A percentile compares a stretch with the other conserved stretches of the same genome.
Conservation (phyloP, 64 coral and sea anemone species). For the Montipora foliosa region DNA sequence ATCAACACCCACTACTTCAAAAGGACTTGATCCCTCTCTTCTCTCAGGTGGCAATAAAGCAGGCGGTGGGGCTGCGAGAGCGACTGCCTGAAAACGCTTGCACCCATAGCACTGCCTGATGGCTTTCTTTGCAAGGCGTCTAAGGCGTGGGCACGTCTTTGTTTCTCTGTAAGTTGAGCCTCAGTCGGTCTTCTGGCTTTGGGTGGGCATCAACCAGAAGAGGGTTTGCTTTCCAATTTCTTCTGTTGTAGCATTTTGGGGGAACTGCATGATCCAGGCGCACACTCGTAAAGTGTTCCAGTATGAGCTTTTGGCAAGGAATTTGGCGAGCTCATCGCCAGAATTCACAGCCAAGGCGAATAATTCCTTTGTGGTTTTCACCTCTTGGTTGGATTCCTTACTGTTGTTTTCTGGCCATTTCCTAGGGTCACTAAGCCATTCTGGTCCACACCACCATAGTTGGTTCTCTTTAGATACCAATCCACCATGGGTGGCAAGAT, state of each 20-base stretch:
- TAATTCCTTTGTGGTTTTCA: slow-evolving; percentile 20
- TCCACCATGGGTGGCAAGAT: slow-evolving; percentile 56
- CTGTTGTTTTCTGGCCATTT: slow-evolving; percentile 34
- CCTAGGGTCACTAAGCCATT: slow-evolving; percentile 9
- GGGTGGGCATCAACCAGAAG: slow-evolving; percentile 47
- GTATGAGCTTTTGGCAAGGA: slow-evolving; percentile 18
- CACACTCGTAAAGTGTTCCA: slow-evolving; percentile 25
- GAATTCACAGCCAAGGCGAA: slow-evolving; percentile 7
- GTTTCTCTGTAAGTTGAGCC: slow-evolving; percentile 53
- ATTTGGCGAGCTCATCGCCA: not conserved
- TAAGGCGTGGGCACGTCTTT: slow-evolving; percentile 2
- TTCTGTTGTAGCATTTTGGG: slow-evolving; percentile 51
- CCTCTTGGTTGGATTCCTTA: slow-evolving; percentile 43
- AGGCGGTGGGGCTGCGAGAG: no score
- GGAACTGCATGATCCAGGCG: slow-evolving; percentile 14
- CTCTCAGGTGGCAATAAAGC: no score
- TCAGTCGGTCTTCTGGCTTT: slow-evolving; percentile 33
- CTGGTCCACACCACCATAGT: slow-evolving; percentile 41
- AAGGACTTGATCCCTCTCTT: no score
- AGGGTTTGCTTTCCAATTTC: slow-evolving; percentile 46
- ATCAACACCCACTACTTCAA: no score
- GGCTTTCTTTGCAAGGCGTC: not conserved
- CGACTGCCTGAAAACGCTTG: no score
- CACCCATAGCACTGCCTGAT: no score
- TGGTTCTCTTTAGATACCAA: slow-evolving; percentile 22